A percentile compares a stretch with the other conserved stretches of the same genome.
phyloP scores from a whole-genome alignment of 1,140 invertebrate species.

The Heliothis virescens region DNA sequence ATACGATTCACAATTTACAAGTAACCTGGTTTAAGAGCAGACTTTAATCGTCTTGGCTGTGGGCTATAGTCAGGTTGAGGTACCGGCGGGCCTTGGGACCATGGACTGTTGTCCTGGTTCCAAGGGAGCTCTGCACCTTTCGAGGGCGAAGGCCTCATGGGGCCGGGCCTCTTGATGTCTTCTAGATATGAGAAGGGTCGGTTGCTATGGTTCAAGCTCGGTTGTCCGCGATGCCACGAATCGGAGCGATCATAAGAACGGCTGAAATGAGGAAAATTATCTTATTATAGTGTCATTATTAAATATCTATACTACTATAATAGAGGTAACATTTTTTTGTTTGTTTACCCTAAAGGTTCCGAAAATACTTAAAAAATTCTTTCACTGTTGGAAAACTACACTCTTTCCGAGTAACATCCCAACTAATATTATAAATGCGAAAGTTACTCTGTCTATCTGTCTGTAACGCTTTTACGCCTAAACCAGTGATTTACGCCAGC shows the following conservation, averaged over 20 bases:
- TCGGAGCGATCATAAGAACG: constrained; percentile 61
- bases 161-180: constrained; percentile 58
- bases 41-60: constrained; percentile 65
- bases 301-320: too few relatives aligned
- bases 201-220: constrained; percentile 23
- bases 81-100: constrained; percentile 60
- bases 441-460: too few relatives aligned
- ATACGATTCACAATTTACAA: constrained; percentile 36
- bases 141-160: constrained; percentile 46
- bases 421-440: too few relatives aligned
- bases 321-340: too few relatives aligned
- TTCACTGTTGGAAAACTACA: too few relatives aligned
- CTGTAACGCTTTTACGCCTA: too few relatives aligned
- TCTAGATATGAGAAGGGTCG: constrained; percentile 73
- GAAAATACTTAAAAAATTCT: too few relatives aligned
- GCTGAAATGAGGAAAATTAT: constrained; percentile 46
- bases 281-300: background rate
- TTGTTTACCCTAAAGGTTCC: too few relatives aligned
- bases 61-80: constrained; percentile 76
- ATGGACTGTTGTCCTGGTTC: constrained; percentile 61
- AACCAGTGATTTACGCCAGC: too few relatives aligned
- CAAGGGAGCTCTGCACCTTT: constrained; percentile 58
- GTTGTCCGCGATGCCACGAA: constrained; percentile 63
- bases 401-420: too few relatives aligned
- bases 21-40: constrained; percentile 69